These are phyloP conservation scores for Heptranchias perlo DNA, from an alignment of 2,113 vertebrate species.

Conservation along the genomic window DNA sequence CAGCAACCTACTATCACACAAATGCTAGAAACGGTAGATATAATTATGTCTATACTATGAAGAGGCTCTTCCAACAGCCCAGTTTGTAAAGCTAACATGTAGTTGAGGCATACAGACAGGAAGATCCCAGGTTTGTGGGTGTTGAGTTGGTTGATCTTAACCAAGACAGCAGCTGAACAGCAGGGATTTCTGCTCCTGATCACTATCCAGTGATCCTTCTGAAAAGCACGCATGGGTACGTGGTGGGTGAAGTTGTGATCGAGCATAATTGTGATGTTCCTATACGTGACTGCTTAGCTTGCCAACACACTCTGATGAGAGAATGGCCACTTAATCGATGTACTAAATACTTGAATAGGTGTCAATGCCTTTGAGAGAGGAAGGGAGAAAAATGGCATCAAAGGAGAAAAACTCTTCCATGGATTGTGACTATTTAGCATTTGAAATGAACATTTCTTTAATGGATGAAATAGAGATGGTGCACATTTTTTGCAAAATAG, in stretches of 20 bases:
- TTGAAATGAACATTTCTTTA: neutral
- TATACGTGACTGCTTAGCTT: neutral
- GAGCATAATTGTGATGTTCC: neutral
- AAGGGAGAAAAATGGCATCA: neutral
- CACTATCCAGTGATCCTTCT: neutral
- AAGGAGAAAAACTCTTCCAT: neutral
- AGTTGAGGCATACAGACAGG: neutral
- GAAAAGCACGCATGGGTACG: neutral
- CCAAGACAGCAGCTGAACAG: too few species aligned
- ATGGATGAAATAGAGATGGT: neutral
- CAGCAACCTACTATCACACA: too few species aligned
- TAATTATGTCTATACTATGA: neutral
- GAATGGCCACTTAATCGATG: neutral
- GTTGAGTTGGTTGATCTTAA: neutral
- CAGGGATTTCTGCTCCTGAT: neutral
- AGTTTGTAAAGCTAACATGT: neutral
- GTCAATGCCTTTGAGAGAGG: neutral
- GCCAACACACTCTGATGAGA: neutral
- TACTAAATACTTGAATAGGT: neutral
- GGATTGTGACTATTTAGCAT: neutral
- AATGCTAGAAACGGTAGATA: too few species aligned
- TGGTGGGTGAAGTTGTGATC: neutral
- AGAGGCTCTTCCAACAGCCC: neutral
- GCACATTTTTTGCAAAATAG: neutral
- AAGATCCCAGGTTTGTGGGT: neutral